Evolutionary conservation across 2,797 vertebrate species (phyloP), one percentile per base, ranked within the genome.

Genomic region (Fringilla coelebs): DNA sequence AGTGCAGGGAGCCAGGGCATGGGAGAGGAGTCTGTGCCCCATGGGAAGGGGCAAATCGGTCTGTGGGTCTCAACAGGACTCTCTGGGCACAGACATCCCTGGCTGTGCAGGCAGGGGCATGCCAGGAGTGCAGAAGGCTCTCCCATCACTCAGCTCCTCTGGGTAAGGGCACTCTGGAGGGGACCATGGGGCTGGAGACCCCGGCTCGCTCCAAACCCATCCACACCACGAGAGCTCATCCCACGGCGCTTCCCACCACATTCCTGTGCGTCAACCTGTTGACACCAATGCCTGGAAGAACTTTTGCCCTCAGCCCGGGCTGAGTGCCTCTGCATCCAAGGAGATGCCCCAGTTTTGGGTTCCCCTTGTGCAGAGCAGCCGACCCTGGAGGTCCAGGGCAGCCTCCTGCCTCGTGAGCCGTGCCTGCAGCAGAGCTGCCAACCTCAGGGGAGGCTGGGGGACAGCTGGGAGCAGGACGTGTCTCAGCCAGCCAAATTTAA

Each of bases 381-480:
- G 2, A 88, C 91, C 67, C 61, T 5, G 45, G 60, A 60, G 67
- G 88, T 18, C 68, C 73, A 54, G 93, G 81, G 84, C 74, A 70
- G 81, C 26, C 70, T 94, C 85, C 76, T 52, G 88, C 86, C 80
- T 86, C 46, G 4, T 54, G 54, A 94, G 77, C 86, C 1, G 0
- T 78, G 92, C 88, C 92, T 95, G 91, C 85, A 15, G 87, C 87
- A 92, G 87, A 96, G 82, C 94, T 93, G 94, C 94, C 95, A 96
- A 94, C 91, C 95, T 60, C 91, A 94, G 93, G 95, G 93, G 94
- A 96, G 91, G 95, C 94, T 95, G 95, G 94, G 96, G 96, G 96
- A 96, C 96, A 96, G 95, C 96, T 96, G 96, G 96, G 96, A 96
- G 96, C 96, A 96, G 96, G 96, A 96, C 96, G 95, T 96, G 96